A percentile compares a stretch with the other conserved stretches of the same genome.
Evolutionary conservation across 2,113 vertebrate species (phyloP).

Genomic region (Oreotrochilus melanogaster): DNA sequence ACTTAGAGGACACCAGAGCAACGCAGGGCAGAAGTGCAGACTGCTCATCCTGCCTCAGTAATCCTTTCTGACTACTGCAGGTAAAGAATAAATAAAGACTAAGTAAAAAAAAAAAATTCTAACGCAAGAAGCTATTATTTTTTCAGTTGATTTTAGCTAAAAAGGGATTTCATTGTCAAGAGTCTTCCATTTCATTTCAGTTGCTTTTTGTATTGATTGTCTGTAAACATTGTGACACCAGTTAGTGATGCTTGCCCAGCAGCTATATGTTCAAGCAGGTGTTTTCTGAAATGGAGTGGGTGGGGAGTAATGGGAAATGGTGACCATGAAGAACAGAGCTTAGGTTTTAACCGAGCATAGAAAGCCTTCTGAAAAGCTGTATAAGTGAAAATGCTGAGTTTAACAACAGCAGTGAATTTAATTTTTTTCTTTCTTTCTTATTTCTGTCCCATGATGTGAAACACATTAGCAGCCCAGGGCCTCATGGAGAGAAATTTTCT

Average conservation of each 20-base stretch:
- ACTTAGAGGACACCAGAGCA: neutral
- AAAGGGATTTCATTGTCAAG: neutral
- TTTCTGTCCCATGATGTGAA: neutral
- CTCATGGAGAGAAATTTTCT: neutral
- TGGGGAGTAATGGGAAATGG: neutral
- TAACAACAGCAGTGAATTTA: neutral
- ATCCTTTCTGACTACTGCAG: neutral
- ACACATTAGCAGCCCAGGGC: neutral
- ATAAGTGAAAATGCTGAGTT: neutral
- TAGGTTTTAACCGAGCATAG: neutral
- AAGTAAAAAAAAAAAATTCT: neutral
- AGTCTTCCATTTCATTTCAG: neutral
- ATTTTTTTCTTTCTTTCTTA: neutral
- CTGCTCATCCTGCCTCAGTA: neutral
- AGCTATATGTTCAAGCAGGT: neutral
- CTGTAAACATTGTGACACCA: neutral
- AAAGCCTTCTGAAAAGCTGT: neutral
- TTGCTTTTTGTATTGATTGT: conserved; percentile 6
- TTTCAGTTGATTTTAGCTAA: neutral
- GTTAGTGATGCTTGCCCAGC: neutral
- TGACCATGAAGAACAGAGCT: neutral
- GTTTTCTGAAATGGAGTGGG: conserved; percentile 6
- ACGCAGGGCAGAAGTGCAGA: neutral
- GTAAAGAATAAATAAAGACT: neutral
- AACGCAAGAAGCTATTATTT: neutral